Conservation (phyloP, 2,113 vertebrate species). For the Ochotona princeps region DNA sequence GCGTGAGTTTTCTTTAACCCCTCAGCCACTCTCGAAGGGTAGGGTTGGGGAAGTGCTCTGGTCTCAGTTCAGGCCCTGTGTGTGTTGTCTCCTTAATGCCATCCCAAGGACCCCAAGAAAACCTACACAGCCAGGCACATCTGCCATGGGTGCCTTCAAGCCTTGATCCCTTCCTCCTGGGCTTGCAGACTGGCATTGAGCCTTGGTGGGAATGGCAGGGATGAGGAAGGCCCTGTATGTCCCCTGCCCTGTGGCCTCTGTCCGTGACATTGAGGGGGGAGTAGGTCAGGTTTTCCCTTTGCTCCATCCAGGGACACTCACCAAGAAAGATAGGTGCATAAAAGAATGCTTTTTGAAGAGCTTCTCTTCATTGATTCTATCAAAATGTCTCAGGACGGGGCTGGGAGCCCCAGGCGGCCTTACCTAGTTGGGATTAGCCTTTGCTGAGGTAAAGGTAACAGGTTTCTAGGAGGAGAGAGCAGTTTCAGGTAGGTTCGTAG, state of each 20-base stretch:
- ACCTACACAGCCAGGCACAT: background rate
- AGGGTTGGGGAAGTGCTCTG: conserved; percentile 60
- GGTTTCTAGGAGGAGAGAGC: background rate
- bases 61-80: conserved; percentile 38
- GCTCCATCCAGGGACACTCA: background rate
- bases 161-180: background rate
- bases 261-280: background rate
- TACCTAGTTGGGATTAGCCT: background rate
- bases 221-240: background rate
- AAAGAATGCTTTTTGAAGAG: background rate
- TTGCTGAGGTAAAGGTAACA: background rate
- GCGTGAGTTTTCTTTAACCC: conserved; percentile 71
- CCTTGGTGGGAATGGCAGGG: background rate
- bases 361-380: background rate
- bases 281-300: background rate
- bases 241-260: background rate
- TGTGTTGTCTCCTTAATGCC: conserved; percentile 2
- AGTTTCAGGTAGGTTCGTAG: background rate
- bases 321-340: background rate
- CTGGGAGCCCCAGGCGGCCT: background rate
- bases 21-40: conserved; percentile 56
- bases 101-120: background rate
- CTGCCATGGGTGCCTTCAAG: background rate
- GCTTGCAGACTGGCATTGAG: background rate
- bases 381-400: background rate